Conservation (phyloP, 2,113 vertebrate species). For the Acanthochromis polyacanthus region DNA sequence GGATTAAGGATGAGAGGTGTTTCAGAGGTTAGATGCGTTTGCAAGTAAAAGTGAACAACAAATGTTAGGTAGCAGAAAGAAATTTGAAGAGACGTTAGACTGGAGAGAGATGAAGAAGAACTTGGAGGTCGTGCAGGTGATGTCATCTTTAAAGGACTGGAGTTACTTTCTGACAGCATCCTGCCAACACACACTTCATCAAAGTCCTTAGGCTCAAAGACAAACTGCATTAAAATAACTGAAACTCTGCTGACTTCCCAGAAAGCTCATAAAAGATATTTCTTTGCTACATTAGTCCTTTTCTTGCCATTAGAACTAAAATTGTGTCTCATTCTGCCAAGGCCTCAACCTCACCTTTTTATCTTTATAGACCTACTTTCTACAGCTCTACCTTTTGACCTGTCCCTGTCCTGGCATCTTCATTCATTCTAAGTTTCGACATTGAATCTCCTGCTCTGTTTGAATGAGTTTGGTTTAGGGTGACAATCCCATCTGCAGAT, state of each 20-base stretch:
- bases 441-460: constrained; percentile 11
- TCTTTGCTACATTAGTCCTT: constrained; percentile 5
- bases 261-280: constrained; percentile 50
- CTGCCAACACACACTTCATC: constrained; percentile 20
- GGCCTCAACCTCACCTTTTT: constrained; percentile 23
- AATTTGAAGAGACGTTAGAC: background rate
- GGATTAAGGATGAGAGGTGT: constrained; percentile 23
- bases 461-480: constrained; percentile 20
- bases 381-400: constrained; percentile 30
- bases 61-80: background rate
- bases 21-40: constrained; percentile 10
- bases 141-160: background rate
- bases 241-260: constrained; percentile 13
- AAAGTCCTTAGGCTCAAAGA: constrained; percentile 2
- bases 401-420: constrained; percentile 29
- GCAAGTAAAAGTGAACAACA: constrained; percentile 12
- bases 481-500: constrained; percentile 35
- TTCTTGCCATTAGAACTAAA: constrained; percentile 31
- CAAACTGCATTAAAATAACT: constrained; percentile 34
- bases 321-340: constrained; percentile 11
- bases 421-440: constrained; percentile 35
- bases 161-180: background rate
- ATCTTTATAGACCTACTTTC: constrained; percentile 32
- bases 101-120: constrained; percentile 8
- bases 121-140: background rate